Evolutionary conservation across 2,797 vertebrate genomes (phyloP).

Genomic region (Mus spretus): DNA sequence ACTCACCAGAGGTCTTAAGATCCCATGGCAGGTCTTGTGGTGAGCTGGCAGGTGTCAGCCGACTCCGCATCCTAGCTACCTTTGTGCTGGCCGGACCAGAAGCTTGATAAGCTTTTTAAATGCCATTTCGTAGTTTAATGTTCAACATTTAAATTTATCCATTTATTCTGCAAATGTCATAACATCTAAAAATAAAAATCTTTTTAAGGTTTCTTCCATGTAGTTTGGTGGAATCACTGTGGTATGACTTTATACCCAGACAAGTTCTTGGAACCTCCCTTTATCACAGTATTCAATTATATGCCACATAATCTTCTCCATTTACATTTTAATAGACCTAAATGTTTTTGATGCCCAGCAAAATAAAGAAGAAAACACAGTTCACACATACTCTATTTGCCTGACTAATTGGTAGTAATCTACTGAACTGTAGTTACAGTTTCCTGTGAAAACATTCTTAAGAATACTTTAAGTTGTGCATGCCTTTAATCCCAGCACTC

Average conservation of each 20-base stretch:
- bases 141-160: background rate
- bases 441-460: background rate
- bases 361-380: background rate
- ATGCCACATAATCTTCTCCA: background rate
- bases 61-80: too few species aligned
- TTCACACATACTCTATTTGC: background rate
- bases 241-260: background rate
- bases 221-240: background rate
- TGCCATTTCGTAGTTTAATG: background rate
- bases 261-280: background rate
- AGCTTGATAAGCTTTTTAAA: background rate
- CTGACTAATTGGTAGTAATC: background rate
- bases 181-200: background rate
- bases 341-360: background rate
- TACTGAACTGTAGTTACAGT: background rate
- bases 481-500: too few species aligned
- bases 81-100: too few species aligned
- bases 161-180: background rate
- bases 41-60: too few species aligned
- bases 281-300: background rate
- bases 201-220: background rate
- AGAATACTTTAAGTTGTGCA: background rate
- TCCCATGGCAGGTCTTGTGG: too few species aligned
- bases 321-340: background rate
- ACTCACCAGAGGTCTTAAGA: too few species aligned